Base-by-base conservation (phyloP, 1,140 invertebrate genomes). In the Cydia splendana region DNA sequence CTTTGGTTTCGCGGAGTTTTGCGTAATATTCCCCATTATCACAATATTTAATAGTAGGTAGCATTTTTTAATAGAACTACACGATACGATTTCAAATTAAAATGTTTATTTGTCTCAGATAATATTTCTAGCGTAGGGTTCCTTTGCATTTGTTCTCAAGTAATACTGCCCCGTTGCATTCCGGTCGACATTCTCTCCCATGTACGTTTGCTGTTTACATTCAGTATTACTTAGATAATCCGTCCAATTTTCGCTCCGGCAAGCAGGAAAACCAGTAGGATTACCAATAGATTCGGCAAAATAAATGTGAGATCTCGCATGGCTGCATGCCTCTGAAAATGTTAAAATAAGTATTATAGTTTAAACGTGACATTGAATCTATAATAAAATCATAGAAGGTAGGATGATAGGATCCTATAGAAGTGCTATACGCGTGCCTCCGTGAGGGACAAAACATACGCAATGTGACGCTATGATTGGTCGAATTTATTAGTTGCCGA, bases 321-420 rank as follows among this genome's bases (percentile, higher is more conserved):
- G 96, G 82, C 95, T 96, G 81, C 96, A 96, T 30, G 95, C 95
- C 80, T 95, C 95, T 96, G 80, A 38, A 82, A 84, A 28, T 74
- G 3, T 0, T 3, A 24, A 62, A 62, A 20, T 20, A 62, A 62
- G 9, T 20, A n/a, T 10, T 62, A 18, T 57, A 18, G 57, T 10
- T 24, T 15, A 48, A 42, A 48, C 45, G 45, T 48, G 12, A 48
- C 12, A 7, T 48, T 42, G 7, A 42, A 42, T 42, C 38, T 42
- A 42, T 10, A 42, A 9, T 10, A 4, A n/a, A n/a, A n/a, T n/a
- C n/a, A n/a, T n/a, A n/a, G n/a, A n/a, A n/a, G n/a, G n/a, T n/a
- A n/a, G n/a, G n/a, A n/a, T n/a, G n/a, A n/a, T n/a, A n/a, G n/a
- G n/a, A n/a, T n/a, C n/a, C n/a, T n/a, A n/a, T n/a, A n/a, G n/a